phyloP scores from a whole-genome alignment of 23 tunicate species.

The Botrylloides violaceus region DNA sequence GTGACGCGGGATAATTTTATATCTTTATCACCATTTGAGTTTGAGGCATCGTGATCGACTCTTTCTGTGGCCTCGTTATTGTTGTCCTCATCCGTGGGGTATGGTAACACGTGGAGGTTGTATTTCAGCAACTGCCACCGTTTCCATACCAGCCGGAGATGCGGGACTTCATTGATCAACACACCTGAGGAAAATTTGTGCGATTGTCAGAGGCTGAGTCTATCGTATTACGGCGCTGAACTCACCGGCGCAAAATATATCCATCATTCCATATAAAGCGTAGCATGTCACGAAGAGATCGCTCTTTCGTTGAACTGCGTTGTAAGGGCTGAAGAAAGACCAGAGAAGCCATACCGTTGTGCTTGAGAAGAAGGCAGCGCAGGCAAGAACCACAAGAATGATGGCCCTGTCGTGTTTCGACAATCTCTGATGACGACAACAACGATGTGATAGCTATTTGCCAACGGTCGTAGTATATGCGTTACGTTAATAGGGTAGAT shows the following conservation, averaged over 20 bases:
- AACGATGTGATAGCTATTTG: too few relatives aligned
- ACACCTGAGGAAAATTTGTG: slow-evolving; percentile 31
- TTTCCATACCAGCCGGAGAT: slow-evolving; percentile 26
- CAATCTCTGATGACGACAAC: background rate
- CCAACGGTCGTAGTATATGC: too few relatives aligned
- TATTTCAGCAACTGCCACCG: slow-evolving; percentile 18
- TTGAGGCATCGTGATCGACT: too few relatives aligned
- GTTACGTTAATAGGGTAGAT: too few relatives aligned
- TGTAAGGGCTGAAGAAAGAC: slow-evolving; percentile 37
- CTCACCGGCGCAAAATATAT: slow-evolving; percentile 32
- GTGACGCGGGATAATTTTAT: too few relatives aligned
- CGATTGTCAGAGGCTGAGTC: background rate
- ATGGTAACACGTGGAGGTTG: slow-evolving; percentile 25
- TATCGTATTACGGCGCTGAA: background rate
- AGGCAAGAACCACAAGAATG: slow-evolving; percentile 24
- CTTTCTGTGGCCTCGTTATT: too few relatives aligned
- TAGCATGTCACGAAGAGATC: slow-evolving; percentile 28
- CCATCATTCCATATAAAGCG: slow-evolving; percentile 38
- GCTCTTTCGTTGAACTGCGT: slow-evolving; percentile 26
- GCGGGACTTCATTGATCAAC: slow-evolving; percentile 37
- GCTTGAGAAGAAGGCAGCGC: slow-evolving; percentile 19
- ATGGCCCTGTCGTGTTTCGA: slow-evolving; percentile 43
- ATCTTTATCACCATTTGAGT: too few relatives aligned
- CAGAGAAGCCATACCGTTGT: slow-evolving; percentile 40
- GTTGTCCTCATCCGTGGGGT: too few relatives aligned